Evolutionary conservation across 2,888 invertebrate species (phyloP).

Genomic region (Thereva unica): DNA sequence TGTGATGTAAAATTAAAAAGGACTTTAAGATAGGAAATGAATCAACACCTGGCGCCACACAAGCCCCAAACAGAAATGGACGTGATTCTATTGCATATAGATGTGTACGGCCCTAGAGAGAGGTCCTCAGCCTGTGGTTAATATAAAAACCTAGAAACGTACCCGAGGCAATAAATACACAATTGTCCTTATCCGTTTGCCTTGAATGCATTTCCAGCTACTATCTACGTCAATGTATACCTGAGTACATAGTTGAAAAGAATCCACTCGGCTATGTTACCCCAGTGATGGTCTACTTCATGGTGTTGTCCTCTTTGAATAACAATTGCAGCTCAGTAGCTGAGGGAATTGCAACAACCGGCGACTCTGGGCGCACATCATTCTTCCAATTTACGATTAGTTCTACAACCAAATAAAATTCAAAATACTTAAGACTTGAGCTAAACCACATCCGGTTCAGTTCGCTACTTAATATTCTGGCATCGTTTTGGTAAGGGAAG

Average conservation of each 20-base stretch:
- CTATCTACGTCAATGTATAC: not conserved
- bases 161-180: conserved; percentile 23
- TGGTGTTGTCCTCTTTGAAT: conserved; percentile 20
- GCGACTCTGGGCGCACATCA: conserved; percentile 16
- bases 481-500: conserved; percentile 39
- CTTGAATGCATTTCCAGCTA: not conserved
- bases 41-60: conserved; percentile 28
- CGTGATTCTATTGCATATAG: conserved; percentile 30
- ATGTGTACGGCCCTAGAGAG: not conserved
- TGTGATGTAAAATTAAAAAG: too few relatives aligned
- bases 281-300: conserved; percentile 26
- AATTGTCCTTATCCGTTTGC: conserved; percentile 32
- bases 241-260: not conserved
- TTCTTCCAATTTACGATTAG: conserved; percentile 27
- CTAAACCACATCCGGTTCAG: conserved; percentile 34
- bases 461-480: conserved; percentile 38
- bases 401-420: conserved; percentile 19
- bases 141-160: conserved; percentile 22
- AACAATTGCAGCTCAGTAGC: conserved; percentile 21
- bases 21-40: conserved; percentile 12
- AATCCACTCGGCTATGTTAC: not conserved
- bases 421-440: conserved; percentile 1
- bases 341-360: conserved; percentile 17
- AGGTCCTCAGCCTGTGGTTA: conserved; percentile 1
- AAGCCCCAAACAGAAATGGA: not conserved